phyloP scores from a whole-genome alignment of 2,888 invertebrate species.

The Melitaea athalia region DNA sequence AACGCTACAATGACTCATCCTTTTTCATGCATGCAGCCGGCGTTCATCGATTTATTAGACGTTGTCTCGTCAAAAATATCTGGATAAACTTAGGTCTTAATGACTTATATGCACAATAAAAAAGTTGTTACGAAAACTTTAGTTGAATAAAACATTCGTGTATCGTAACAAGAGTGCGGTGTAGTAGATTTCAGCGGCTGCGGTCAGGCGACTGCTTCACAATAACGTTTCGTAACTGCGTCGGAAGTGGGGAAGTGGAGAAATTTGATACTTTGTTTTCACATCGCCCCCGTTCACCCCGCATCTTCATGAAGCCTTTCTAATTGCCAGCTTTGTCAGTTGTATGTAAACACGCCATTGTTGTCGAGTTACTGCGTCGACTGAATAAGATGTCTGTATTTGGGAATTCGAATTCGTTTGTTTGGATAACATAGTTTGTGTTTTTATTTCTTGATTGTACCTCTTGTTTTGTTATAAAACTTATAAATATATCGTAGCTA shows the following conservation, averaged over 20 bases:
- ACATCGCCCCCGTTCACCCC: constrained; percentile 53
- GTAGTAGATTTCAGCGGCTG: constrained; percentile 67
- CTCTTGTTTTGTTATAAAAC: background rate
- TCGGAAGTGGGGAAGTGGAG: constrained; percentile 77
- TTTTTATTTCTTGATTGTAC: background rate
- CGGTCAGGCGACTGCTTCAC: constrained; percentile 64
- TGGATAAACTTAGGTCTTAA: background rate
- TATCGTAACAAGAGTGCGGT: constrained; percentile 74
- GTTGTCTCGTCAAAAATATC: no score
- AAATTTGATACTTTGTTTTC: constrained; percentile 76
- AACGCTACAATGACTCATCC: no score
- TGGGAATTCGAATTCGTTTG: background rate
- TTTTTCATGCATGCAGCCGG: no score
- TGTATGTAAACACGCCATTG: constrained; percentile 51
- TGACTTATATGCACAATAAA: background rate
- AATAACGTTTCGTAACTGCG: constrained; percentile 73
- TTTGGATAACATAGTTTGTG: background rate
- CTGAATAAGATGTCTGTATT: constrained; percentile 18
- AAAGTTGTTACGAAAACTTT: constrained; percentile 65
- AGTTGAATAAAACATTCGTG: constrained; percentile 67
- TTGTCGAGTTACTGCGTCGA: constrained; percentile 36
- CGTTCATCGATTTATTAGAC: no score
- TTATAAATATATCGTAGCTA: background rate
- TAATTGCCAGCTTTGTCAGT: constrained; percentile 64
- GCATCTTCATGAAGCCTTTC: constrained; percentile 68